Conservation (phyloP, 2,888 invertebrate species). For the Fissipunctia ypsillon region DNA sequence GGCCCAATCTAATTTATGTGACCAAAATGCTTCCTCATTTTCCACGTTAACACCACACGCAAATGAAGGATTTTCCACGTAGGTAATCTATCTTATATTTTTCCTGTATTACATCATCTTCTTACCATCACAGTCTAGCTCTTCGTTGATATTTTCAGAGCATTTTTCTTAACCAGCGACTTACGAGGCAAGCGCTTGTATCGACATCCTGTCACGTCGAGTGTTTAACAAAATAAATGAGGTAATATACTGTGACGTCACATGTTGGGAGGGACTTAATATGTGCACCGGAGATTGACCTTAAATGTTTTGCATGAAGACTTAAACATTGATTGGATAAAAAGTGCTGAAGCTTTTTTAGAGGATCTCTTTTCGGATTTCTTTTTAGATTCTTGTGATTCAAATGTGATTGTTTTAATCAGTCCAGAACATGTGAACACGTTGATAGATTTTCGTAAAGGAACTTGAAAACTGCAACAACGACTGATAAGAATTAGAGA, state of each 20-base stretch:
- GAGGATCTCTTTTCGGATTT: background rate
- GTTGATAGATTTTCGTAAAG: background rate
- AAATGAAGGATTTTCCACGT: background rate
- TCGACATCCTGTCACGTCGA: conserved; percentile 73
- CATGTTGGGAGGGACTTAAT: conserved; percentile 21
- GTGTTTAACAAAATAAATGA: conserved; percentile 73
- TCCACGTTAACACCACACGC: conserved; percentile 16
- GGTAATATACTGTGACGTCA: conserved; percentile 53
- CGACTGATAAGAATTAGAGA: background rate
- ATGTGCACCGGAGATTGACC: conserved; percentile 38
- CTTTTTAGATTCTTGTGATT: background rate
- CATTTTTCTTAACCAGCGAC: conserved; percentile 58
- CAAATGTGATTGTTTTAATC: background rate
- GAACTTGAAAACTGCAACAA: background rate
- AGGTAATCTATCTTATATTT: conserved; percentile 27
- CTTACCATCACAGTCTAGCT: conserved; percentile 33
- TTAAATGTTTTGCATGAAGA: conserved; percentile 16
- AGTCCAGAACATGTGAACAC: background rate
- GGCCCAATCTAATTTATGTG: conserved; percentile 22
- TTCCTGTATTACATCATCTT: conserved; percentile 23
- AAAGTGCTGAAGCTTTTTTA: background rate
- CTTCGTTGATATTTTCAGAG: conserved; percentile 38
- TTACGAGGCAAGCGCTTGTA: conserved; percentile 66
- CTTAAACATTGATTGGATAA: conserved; percentile 9
- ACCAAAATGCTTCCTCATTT: conserved; percentile 13